These are phyloP conservation scores for Athalia rosae DNA, from an alignment of 2,888 invertebrate genomes.

Conservation along the genomic window DNA sequence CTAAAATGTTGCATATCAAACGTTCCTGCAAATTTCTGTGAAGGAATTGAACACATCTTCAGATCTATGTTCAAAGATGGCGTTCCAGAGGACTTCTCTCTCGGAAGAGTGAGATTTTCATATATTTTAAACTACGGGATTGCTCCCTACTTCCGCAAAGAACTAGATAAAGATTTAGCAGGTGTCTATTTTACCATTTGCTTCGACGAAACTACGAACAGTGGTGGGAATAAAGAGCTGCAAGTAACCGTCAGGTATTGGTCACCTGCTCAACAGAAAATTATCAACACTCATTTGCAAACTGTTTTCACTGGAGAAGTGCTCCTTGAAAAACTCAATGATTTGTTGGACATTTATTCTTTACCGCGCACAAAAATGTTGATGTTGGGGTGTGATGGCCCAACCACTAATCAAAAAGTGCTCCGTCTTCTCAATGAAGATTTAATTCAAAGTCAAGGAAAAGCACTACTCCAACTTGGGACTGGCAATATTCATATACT, in stretches of 20 bases:
- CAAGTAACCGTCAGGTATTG: slow-evolving; percentile 32
- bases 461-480: slow-evolving; percentile 21
- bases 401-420: slow-evolving; percentile 27
- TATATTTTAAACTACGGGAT: slow-evolving; percentile 25
- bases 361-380: slow-evolving; percentile 21
- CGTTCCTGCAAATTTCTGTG: slow-evolving; percentile 28
- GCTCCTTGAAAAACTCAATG: slow-evolving; percentile 6
- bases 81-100: slow-evolving; percentile 25
- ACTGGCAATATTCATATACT: slow-evolving; percentile 33
- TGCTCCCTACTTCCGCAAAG: slow-evolving; percentile 25
- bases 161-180: slow-evolving; percentile 21
- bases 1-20: slow-evolving; percentile 19
- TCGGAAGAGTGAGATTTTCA: slow-evolving; percentile 16
- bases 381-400: slow-evolving; percentile 17
- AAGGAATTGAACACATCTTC: slow-evolving; percentile 24
- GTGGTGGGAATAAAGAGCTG: slow-evolving; percentile 17
- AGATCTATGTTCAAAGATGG: slow-evolving; percentile 26
- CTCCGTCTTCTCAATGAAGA: slow-evolving; percentile 30
- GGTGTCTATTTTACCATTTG: slow-evolving; percentile 14
- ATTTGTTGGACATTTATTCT: not conserved
- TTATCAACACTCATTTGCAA: slow-evolving; percentile 29
- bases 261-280: slow-evolving; percentile 21
- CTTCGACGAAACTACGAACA: slow-evolving; percentile 18
- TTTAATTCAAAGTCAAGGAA: slow-evolving; percentile 9
- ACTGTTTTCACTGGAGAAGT: slow-evolving; percentile 28